These are phyloP conservation scores for Diacarnus erythraeanus DNA, from an alignment of 37 sponge, comb jelly and placozoan species.

Conservation along the genomic window DNA sequence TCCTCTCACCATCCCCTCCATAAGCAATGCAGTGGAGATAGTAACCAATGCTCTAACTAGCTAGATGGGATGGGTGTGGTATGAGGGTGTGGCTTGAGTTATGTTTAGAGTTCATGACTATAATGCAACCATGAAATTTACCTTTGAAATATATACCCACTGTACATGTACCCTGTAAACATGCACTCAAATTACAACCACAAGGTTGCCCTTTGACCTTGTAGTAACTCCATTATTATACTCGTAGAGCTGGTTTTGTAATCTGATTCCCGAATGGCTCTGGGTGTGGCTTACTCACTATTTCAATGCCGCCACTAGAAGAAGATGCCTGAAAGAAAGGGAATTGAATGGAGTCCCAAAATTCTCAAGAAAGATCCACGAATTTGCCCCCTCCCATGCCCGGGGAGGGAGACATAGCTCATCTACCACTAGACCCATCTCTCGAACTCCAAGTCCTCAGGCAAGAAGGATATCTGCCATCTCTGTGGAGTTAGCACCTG, in stretches of 20 bases:
- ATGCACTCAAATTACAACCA: too few relatives aligned
- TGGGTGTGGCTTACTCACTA: slow-evolving; percentile 20
- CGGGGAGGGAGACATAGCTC: background rate
- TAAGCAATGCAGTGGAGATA: too few relatives aligned
- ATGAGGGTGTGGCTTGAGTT: too few relatives aligned
- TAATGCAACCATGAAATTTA: too few relatives aligned
- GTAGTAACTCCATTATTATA: too few relatives aligned
- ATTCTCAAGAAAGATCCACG: slow-evolving; percentile 16
- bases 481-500: background rate
- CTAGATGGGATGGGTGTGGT: too few relatives aligned
- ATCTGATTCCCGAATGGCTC: slow-evolving; percentile 28
- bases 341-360: background rate
- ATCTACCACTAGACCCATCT: background rate
- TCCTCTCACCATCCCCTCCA: too few relatives aligned
- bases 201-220: too few relatives aligned
- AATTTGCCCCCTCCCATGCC: background rate
- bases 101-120: too few relatives aligned
- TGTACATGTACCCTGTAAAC: too few relatives aligned
- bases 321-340: background rate
- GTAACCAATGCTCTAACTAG: too few relatives aligned
- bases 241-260: slow-evolving; percentile 18
- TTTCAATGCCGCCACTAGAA: slow-evolving; percentile 4
- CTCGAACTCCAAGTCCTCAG: slow-evolving; percentile 26
- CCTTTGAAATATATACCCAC: too few relatives aligned
- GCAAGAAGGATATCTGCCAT: background rate